Evolutionary conservation across 2,113 vertebrate genomes (phyloP).

Genomic region (Myodes glareolus): DNA sequence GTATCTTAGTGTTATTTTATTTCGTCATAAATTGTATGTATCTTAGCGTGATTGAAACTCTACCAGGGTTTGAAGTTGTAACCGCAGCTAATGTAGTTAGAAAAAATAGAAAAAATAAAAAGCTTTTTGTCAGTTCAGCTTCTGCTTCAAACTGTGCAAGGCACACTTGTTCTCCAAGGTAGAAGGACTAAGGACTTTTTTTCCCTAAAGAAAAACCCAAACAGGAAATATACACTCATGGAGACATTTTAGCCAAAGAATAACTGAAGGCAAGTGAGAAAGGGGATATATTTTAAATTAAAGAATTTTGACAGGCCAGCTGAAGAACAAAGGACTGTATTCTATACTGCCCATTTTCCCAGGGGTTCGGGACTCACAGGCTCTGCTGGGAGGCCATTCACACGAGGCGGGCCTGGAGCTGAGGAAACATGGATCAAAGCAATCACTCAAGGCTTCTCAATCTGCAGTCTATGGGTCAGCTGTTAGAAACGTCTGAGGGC

Average conservation of each 20-base stretch:
- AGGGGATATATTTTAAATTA: conserved; percentile 78
- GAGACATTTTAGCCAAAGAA: conserved; percentile 70
- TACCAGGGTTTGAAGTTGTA: conserved; percentile 79
- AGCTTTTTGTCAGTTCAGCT: conserved; percentile 73
- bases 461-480: not conserved
- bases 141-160: conserved; percentile 75
- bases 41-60: conserved; percentile 74
- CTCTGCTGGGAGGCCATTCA: conserved; percentile 46
- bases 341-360: conserved; percentile 69
- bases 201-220: conserved; percentile 45
- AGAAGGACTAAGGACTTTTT: not conserved
- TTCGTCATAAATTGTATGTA: conserved; percentile 79
- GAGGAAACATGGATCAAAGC: conserved; percentile 74
- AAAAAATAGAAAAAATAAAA: conserved; percentile 74
- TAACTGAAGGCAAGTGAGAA: conserved; percentile 75
- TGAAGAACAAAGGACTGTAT: conserved; percentile 71
- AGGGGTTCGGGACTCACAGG: conserved; percentile 49
- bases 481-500: conserved; percentile 45
- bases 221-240: conserved; percentile 75
- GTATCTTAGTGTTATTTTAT: conserved; percentile 73
- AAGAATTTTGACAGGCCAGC: conserved; percentile 78
- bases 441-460: conserved; percentile 44
- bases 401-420: conserved; percentile 27
- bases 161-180: conserved; percentile 70
- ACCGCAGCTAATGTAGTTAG: conserved; percentile 76